Base-by-base conservation (phyloP, 2,113 vertebrate genomes). In the Sapajus apella region DNA sequence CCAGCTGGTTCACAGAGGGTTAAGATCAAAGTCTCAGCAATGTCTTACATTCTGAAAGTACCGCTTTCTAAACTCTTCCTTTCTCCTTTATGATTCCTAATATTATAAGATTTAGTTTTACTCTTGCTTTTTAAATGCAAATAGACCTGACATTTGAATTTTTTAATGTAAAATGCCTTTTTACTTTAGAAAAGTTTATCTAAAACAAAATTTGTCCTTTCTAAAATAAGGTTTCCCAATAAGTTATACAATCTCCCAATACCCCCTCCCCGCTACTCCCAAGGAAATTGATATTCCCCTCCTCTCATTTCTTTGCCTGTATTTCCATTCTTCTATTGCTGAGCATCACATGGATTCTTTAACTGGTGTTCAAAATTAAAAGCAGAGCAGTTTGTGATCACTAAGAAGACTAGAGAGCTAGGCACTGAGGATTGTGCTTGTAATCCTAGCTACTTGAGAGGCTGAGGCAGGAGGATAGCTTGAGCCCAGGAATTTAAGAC, bases 21-120 rank as follows among this genome's bases (percentile, higher is more conserved):
- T 87, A 93, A 95, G 32, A 95, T 97, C 96, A 82, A 97, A 88
- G 88, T 96, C 97, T 97, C 70, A 75, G 86, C 96, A 97, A 96
- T 97, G 97, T 96, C 98, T 98, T 97, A 92, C 16, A 80, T 95
- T 72, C 84, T 0, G 32, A 72, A 97, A 9, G 55, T 86, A 0
- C 64, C 79, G 75, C 37, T 89, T 91, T 0, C 77, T 94, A 56
- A 25, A 87, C 87, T n/a, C 83, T 18, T 76, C 25, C 43, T 92
- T 95, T 91, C 91, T 77, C 85, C 45, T 37, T 56, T 82, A 20
- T 35, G 9, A 4, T 68, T 92, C 55, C 58, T 83, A 45, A 35
- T 4, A 5, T 76, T 73, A 55, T 11, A 50, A 66, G 58, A 86
- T 83, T 82, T 89, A 23, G 9, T 64, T 93, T 91, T 72, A 80